Percentiles rank a stretch among this genome's conserved stretches.
Conservation (phyloP, 2,888 invertebrate genomes). For the Acronicta aceris region DNA sequence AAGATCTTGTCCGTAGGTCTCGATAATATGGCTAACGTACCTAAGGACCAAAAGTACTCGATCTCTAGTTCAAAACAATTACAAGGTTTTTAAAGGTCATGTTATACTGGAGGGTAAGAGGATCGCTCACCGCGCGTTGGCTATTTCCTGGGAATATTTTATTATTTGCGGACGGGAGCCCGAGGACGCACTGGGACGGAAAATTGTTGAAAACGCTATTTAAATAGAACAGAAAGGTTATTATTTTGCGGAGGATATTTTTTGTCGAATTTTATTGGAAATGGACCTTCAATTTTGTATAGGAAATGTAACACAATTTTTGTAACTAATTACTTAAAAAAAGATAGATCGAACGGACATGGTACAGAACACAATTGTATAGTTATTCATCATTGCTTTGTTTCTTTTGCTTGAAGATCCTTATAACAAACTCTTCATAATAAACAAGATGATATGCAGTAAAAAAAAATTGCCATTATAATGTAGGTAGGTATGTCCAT, state of each 20-base stretch:
- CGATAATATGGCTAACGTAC: slow-evolving; percentile 32
- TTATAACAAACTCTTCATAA: too few species aligned
- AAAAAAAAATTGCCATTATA: too few species aligned
- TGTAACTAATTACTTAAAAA: too few species aligned
- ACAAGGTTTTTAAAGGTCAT: slow-evolving; percentile 1
- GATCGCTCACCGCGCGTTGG: slow-evolving; percentile 37
- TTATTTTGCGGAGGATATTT: slow-evolving; percentile 32
- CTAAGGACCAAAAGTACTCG: slow-evolving; percentile 6
- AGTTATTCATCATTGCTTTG: too few species aligned
- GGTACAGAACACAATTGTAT: too few species aligned
- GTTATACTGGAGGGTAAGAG: slow-evolving; percentile 15
- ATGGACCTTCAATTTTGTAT: background rate
- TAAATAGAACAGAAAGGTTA: slow-evolving; percentile 33
- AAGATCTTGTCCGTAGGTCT: slow-evolving; percentile 32
- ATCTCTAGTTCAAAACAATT: background rate
- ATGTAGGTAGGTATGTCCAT: too few species aligned
- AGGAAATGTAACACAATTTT: too few species aligned
- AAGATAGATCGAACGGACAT: too few species aligned
- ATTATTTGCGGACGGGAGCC: slow-evolving; percentile 48
- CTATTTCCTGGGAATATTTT: slow-evolving; percentile 53
- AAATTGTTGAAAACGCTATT: slow-evolving; percentile 45
- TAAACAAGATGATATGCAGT: too few species aligned
- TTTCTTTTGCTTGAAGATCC: too few species aligned
- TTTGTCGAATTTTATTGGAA: slow-evolving; percentile 13
- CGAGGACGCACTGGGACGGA: slow-evolving; percentile 33